Percentiles rank a stretch among this genome's conserved stretches.
These are phyloP conservation scores for Oreochromis spilurus DNA, from an alignment of 2,113 vertebrate species.

Conservation along the genomic window DNA sequence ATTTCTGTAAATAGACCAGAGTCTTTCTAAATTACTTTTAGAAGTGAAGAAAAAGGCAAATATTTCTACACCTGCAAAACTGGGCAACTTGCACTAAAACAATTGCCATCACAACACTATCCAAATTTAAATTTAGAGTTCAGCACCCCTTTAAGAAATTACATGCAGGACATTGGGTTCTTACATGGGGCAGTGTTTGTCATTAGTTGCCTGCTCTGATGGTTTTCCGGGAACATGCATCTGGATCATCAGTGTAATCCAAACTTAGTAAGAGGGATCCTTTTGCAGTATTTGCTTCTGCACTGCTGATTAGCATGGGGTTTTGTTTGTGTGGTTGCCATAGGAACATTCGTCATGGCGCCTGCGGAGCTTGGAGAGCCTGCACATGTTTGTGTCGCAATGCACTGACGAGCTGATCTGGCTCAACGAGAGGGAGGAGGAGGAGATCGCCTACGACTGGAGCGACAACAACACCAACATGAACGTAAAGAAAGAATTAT, in stretches of 20 bases:
- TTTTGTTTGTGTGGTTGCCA: conserved; percentile 48
- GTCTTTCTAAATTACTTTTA: background rate
- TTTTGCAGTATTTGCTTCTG: background rate
- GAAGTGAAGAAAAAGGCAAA: background rate
- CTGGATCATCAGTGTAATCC: background rate
- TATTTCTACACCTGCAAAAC: accelerated
- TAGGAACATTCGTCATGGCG: conserved; percentile 95
- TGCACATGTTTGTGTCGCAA: conserved; percentile 85
- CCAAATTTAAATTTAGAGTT: background rate
- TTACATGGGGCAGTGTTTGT: background rate
- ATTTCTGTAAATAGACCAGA: background rate
- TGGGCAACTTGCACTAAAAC: background rate
- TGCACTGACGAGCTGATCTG: conserved; percentile 95
- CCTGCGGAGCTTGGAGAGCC: conserved; percentile 86
- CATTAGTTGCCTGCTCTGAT: background rate
- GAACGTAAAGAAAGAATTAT: conserved; percentile 83
- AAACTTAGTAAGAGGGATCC: background rate
- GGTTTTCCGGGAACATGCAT: background rate
- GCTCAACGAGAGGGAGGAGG: conserved; percentile 97
- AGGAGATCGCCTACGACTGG: conserved; percentile 96
- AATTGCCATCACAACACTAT: background rate
- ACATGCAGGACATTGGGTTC: background rate
- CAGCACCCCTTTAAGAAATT: background rate
- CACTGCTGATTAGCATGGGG: conserved; percentile 11
- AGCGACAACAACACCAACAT: conserved; percentile 88